Evolutionary conservation across 2,888 invertebrate genomes (phyloP), one percentile per base, ranked within the genome.

Genomic region (Bellardia pandia): DNA sequence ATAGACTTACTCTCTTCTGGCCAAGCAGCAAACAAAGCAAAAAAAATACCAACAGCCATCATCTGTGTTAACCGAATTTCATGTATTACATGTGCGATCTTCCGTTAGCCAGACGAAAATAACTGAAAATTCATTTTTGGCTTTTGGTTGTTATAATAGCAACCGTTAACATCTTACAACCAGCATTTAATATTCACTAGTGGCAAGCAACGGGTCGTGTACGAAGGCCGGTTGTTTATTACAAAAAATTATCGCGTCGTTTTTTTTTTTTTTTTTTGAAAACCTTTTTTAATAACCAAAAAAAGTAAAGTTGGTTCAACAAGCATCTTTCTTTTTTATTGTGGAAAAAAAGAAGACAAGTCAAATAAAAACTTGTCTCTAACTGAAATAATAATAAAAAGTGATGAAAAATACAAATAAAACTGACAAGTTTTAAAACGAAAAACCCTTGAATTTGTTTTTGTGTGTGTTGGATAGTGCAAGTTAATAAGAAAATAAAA

Each of bases 101-200:
- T 86, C 85, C 78, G 88, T 64, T 77, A 86, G 74, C 45, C 86
- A 88, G 33, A 81, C 76, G 42, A 77, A 85, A 72, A 58, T 40
- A 80, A 42, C 79, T 68, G 16, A 69, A 66, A 76, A 58, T 72
- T 42, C 40, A 30, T 14, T 74, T 82, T 80, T 72, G 74, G 77
- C 45, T 77, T 81, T 84, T 74, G 23, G 84, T 66, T 37, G 90
- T 89, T 93, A 93, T 93, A 93, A 92, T 92, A 93, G 90, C 90
- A 91, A 90, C 90, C 90, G 92, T 90, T 90, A 91, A 90, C 91
- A 92, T 92, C 91, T 90, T 89, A 89, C 89, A 89, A 89, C 90
- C 91, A 92, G 91, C 93, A 93, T 93, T 93, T 93, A 91, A 88
- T 91, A 91, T 91, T 91, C 91, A 92, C 92, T 91, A 92, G 93